A percentile compares a stretch with the other conserved stretches of the same genome.
Evolutionary conservation across 2,113 vertebrate genomes (phyloP).

Genomic region (Rhombomys opimus): DNA sequence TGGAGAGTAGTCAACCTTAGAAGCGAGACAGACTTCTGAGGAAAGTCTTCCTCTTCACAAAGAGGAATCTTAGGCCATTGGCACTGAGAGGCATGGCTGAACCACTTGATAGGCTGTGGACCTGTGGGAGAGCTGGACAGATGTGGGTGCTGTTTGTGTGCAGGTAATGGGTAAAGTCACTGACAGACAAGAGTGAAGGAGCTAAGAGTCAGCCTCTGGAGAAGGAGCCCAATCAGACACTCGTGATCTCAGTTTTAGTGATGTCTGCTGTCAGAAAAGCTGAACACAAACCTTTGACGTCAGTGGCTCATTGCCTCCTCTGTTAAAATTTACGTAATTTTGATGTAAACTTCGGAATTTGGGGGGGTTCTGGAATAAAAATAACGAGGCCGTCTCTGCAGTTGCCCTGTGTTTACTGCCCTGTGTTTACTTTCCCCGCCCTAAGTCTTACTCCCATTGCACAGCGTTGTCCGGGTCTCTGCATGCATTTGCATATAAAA

Average conservation of each 20-base stretch:
- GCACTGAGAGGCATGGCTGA: no score
- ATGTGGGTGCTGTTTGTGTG: accelerated
- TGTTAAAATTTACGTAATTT: not conserved
- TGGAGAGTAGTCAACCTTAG: not conserved
- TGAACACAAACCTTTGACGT: accelerated
- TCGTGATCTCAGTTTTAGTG: accelerated
- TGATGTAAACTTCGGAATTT: not conserved
- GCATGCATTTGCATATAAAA: not conserved
- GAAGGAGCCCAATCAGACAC: accelerated
- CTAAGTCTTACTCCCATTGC: accelerated
- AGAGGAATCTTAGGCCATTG: accelerated
- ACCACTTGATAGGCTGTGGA: not conserved
- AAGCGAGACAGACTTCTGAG: not conserved
- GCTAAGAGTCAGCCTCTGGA: accelerated
- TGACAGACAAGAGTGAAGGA: accelerated
- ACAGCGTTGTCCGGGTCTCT: not conserved
- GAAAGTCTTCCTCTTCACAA: accelerated
- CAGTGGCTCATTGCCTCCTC: not conserved
- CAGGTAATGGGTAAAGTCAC: accelerated
- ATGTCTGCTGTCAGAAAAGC: not conserved
- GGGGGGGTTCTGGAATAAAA: not conserved
- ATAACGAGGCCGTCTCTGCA: accelerated
- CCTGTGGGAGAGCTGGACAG: accelerated
- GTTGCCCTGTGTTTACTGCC: accelerated
- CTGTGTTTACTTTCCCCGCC: accelerated